Evolutionary conservation across 1,140 invertebrate species (phyloP).

Genomic region (Tetramorium alpestre): DNA sequence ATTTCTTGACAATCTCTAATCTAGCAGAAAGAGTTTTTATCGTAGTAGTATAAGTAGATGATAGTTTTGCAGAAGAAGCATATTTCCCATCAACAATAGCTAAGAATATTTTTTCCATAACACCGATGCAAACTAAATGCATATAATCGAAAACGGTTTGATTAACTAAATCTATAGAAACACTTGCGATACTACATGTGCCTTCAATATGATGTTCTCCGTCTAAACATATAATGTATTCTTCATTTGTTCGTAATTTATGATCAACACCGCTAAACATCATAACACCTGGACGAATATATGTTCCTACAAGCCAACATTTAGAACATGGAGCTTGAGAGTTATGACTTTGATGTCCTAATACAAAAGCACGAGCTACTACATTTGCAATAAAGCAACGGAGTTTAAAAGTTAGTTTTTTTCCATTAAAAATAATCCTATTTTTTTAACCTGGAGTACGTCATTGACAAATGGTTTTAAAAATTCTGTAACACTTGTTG

Average conservation of each 20-base stretch:
- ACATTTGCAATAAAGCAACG: slow-evolving; percentile 10
- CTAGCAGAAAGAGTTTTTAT: slow-evolving; percentile 24
- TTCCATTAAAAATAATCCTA: neutral
- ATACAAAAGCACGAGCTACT: neutral
- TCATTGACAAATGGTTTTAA: slow-evolving; percentile 7
- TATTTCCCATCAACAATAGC: slow-evolving; percentile 5
- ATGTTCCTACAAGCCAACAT: neutral
- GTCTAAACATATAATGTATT: neutral
- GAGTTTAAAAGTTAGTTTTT: neutral
- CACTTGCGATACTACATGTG: neutral
- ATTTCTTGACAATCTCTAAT: slow-evolving; percentile 1
- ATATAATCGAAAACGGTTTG: no score
- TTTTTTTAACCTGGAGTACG: neutral
- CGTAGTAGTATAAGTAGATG: neutral
- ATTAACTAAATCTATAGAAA: neutral
- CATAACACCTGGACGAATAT: neutral
- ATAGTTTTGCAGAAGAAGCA: slow-evolving; percentile 15
- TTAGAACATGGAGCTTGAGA: slow-evolving; percentile 11
- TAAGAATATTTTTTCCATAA: slow-evolving; percentile 3
- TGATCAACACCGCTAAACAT: neutral
- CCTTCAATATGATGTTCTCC: neutral
- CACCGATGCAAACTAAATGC: neutral
- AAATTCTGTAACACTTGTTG: neutral
- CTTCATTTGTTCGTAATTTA: neutral
- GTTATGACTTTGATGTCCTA: slow-evolving; percentile 5